These are phyloP conservation scores for Pristionchus exspectatus DNA, from an alignment of 2,888 invertebrate genomes.

Conservation along the genomic window DNA sequence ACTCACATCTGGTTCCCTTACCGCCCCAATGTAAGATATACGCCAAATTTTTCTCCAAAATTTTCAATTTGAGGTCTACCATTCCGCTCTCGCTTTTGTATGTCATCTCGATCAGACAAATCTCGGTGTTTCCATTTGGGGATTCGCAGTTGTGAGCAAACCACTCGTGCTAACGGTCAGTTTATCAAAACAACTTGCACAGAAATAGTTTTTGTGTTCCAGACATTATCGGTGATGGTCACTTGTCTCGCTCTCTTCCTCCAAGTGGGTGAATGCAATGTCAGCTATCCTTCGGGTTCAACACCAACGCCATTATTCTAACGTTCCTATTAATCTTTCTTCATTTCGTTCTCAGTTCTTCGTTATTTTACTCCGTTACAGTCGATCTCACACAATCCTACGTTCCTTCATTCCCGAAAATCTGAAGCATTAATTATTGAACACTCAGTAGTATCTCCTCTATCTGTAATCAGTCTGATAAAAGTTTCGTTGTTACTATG, in stretches of 20 bases:
- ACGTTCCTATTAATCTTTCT: neutral
- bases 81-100: slow-evolving; percentile 43
- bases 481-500: too few species aligned
- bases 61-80: slow-evolving; percentile 23
- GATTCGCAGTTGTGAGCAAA: slow-evolving; percentile 49
- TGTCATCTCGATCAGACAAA: slow-evolving; percentile 54
- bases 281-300: neutral
- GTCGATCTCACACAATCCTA: too few species aligned
- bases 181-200: too few species aligned
- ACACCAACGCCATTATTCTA: neutral
- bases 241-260: slow-evolving; percentile 41
- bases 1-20: slow-evolving; percentile 52
- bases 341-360: neutral
- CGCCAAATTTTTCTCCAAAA: neutral
- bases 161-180: slow-evolving; percentile 49
- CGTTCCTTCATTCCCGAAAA: too few species aligned
- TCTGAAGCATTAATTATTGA: too few species aligned
- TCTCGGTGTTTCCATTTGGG: slow-evolving; percentile 52
- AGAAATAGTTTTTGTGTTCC: neutral
- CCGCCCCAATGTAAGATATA: slow-evolving; percentile 45
- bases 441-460: too few species aligned
- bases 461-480: too few species aligned
- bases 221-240: slow-evolving; percentile 51
- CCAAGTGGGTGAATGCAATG: slow-evolving; percentile 43
- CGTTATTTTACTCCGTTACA: neutral